A percentile compares a stretch with the other conserved stretches of the same genome.
Conservation (phyloP, 1,140 invertebrate species). For the Globodera rostochiensis region DNA sequence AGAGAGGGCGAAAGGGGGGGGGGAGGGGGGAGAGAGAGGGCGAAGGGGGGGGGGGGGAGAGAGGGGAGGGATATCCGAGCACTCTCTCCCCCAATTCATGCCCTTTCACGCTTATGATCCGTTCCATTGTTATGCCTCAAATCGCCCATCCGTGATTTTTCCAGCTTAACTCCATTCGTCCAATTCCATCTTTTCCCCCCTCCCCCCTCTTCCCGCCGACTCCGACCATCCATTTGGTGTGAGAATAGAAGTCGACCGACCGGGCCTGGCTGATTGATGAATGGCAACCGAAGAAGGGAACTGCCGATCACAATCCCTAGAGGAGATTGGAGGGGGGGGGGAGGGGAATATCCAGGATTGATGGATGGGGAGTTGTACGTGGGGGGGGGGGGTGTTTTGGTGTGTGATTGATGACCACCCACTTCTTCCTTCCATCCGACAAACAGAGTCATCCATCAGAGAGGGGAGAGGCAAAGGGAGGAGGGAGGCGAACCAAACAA, state of each 20-base stretch:
- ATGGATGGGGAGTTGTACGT: background rate
- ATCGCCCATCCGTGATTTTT: background rate
- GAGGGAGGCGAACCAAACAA: background rate
- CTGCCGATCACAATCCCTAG: slow-evolving; percentile 4
- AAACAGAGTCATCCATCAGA: slow-evolving; percentile 18
- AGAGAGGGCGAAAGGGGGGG: too few relatives aligned
- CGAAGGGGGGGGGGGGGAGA: too few relatives aligned
- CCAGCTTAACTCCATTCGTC: background rate
- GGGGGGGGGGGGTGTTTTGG: slow-evolving; percentile 3
- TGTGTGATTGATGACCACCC: slow-evolving; percentile 10
- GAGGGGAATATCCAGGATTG: too few relatives aligned
- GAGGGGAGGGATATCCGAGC: too few relatives aligned
- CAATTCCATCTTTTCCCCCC: background rate
- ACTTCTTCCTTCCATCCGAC: background rate
- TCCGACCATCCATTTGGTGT: background rate
- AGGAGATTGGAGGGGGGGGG: background rate
- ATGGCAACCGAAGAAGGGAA: background rate
- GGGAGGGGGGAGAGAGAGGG: too few relatives aligned
- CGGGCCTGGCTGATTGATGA: background rate
- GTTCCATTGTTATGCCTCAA: background rate
- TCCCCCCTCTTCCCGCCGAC: background rate
- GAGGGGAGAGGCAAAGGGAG: background rate
- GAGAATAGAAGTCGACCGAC: background rate
- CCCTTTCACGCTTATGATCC: background rate
- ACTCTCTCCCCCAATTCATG: too few relatives aligned